Conservation (phyloP, 2,797 vertebrate genomes). For the Chelidonichthys spinosus region DNA sequence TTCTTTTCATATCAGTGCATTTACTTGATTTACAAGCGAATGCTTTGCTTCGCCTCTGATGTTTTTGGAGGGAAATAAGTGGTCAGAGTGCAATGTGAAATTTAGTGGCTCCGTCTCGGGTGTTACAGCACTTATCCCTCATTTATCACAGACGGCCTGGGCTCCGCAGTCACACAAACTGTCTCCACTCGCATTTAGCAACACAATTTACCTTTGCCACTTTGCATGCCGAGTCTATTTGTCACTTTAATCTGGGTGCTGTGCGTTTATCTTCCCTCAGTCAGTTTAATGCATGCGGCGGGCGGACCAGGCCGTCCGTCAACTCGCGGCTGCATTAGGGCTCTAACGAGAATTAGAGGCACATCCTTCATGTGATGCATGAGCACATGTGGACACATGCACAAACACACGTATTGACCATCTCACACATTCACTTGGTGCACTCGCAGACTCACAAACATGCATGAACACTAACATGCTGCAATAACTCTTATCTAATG, state of each 20-base stretch:
- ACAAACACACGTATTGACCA: constrained; percentile 33
- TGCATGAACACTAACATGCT: constrained; percentile 31
- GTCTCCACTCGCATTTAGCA: constrained; percentile 72
- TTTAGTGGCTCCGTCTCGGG: constrained; percentile 67
- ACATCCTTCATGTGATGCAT: constrained; percentile 63
- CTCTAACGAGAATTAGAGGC: constrained; percentile 60
- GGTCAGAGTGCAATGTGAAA: constrained; percentile 59
- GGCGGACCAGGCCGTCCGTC: constrained; percentile 66
- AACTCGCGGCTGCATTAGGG: constrained; percentile 64
- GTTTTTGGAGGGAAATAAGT: constrained; percentile 69
- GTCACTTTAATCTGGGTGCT: constrained; percentile 77
- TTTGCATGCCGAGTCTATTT: constrained; percentile 79
- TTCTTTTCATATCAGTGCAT: constrained; percentile 66
- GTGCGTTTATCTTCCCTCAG: constrained; percentile 73
- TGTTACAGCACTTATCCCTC: constrained; percentile 74
- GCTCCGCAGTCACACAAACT: constrained; percentile 58
- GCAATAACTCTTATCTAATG: constrained; percentile 51
- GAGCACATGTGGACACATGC: constrained; percentile 26
- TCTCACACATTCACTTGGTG: constrained; percentile 38
- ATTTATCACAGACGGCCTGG: constrained; percentile 71
- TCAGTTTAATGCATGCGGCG: constrained; percentile 73
- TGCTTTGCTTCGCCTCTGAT: constrained; percentile 50
- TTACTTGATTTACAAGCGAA: constrained; percentile 70
- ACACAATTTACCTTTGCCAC: constrained; percentile 79
- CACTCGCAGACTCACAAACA: constrained; percentile 24